Conservation (phyloP, 1,140 invertebrate species). For the Drosophila nigromelanica region DNA sequence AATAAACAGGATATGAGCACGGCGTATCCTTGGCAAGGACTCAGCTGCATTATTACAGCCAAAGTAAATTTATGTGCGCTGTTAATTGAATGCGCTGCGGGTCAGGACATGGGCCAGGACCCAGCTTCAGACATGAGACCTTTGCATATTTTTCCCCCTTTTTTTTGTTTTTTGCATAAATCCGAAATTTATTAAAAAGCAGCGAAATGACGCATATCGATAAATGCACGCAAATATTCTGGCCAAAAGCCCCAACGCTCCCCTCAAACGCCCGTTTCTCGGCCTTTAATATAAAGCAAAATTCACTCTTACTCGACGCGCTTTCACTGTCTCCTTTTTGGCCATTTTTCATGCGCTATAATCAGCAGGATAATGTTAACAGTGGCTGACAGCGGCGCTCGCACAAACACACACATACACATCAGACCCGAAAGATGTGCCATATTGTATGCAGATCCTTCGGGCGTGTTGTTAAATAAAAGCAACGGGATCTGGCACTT, state of each 20-base stretch:
- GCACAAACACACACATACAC: background rate
- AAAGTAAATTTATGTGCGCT: constrained; percentile 79
- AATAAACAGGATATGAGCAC: constrained; percentile 59
- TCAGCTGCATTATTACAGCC: constrained; percentile 77
- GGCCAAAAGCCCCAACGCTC: background rate
- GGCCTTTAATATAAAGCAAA: constrained; percentile 6
- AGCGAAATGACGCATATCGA: constrained; percentile 49
- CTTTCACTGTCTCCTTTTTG: constrained; percentile 34
- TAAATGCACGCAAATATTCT: constrained; percentile 69
- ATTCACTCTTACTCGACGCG: constrained; percentile 25
- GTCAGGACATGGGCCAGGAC: constrained; percentile 42
- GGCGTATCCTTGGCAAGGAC: constrained; percentile 46
- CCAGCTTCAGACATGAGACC: constrained; percentile 1
- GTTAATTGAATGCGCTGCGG: constrained; percentile 73
- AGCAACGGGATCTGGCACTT: constrained; percentile 11
- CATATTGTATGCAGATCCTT: constrained; percentile 31
- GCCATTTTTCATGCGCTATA: constrained; percentile 73
- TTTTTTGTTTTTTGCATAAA: constrained; percentile 55
- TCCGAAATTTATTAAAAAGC: constrained; percentile 74
- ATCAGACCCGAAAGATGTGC: background rate
- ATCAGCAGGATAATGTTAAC: constrained; percentile 76
- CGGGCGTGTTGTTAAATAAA: constrained; percentile 30
- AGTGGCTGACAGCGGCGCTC: constrained; percentile 38
- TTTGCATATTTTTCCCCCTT: constrained; percentile 2
- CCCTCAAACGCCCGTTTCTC: background rate